Conservation (phyloP, 2,797 vertebrate genomes). For the Aphelocoma californica region DNA sequence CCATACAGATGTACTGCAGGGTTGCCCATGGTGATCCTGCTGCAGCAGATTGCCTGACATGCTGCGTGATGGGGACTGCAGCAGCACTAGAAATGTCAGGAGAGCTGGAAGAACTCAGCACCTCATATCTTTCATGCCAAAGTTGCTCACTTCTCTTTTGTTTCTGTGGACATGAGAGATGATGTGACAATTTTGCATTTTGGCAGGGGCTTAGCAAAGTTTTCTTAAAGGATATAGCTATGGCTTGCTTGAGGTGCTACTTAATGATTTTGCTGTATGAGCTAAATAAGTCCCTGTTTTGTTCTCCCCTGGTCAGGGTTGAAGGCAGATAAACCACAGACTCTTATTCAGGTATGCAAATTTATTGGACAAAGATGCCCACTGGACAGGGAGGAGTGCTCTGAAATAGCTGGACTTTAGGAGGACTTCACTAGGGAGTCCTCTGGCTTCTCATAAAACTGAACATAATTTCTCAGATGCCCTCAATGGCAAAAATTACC, state of each 20-base stretch:
- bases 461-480: background rate
- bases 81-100: background rate
- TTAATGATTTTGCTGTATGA: background rate
- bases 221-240: background rate
- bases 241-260: background rate
- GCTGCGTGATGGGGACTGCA: accelerated
- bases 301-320: accelerated
- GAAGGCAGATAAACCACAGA: background rate
- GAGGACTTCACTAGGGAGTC: background rate
- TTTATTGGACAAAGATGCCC: background rate
- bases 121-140: background rate
- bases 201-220: background rate
- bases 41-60: background rate
- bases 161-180: background rate
- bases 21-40: background rate
- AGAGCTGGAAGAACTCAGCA: background rate
- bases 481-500: background rate
- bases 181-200: background rate
- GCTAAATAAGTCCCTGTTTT: background rate
- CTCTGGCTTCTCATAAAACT: background rate
- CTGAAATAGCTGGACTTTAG: background rate
- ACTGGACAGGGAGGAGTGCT: background rate
- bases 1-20: background rate
- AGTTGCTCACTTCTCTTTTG: background rate
- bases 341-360: background rate